Evolutionary conservation across 2,888 invertebrate species (phyloP), one percentile per base, ranked within the genome.

Genomic region (Tenthredo notha): DNA sequence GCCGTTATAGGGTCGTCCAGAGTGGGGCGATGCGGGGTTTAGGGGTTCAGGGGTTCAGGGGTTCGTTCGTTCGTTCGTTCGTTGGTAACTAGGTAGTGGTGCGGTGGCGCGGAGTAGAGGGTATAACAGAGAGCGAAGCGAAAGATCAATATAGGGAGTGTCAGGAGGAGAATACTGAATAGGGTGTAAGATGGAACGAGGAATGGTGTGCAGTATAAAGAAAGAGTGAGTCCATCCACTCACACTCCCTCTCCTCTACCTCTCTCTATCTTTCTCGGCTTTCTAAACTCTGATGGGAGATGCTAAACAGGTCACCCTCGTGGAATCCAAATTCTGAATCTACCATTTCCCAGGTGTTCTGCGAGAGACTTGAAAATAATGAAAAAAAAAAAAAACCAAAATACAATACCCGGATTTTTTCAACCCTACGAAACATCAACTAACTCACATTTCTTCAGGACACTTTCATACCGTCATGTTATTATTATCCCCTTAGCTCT

Each of bases 131-230:
- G 86, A 84, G 85, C 78, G 85, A 85, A 80, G 88, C 88, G 89
- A 88, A 88, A 88, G 90, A 92, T 92, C 92, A 92, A 92, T 92
- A 92, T 92, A 92, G 92, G 92, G 92, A 92, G 92, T 92, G 92
- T 92, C 92, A 90, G 90, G 89, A 88, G 58, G 82, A 82, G 85
- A 85, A 84, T 61, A 84, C 88, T 90, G 89, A 90, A 90, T 89
- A 88, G 88, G 89, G 87, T 86, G 89, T 89, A 88, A 90, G 89
- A 88, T 87, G 86, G 86, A 87, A 86, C 80, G 80, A 61, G 80
- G 80, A 37, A 61, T 61, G 40, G 58, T 25, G 58, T 25, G 21
- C 18, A 21, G 58, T 12, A 18, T 54, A 37, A 54, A 40, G 61
- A 40, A 61, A 21, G 50, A 54, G 21, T 61, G 61, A 25, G 61